A percentile compares a stretch with the other conserved stretches of the same genome.
These are phyloP conservation scores for Euleptes europaea DNA, from an alignment of 2,113 vertebrate species.

Conservation along the genomic window DNA sequence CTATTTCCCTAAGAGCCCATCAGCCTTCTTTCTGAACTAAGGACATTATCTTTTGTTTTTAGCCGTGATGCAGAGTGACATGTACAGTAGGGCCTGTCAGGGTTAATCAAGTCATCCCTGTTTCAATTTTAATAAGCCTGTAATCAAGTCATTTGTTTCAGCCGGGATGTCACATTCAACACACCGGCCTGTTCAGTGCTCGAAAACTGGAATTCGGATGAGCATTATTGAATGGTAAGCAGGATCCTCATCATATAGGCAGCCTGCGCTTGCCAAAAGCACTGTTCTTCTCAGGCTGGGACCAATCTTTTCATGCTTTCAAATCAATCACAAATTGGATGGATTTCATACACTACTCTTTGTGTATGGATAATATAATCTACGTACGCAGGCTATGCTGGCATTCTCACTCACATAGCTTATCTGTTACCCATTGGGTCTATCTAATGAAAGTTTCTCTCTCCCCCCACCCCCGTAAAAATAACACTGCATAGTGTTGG, in stretches of 20 bases:
- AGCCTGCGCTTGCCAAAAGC: slow-evolving; percentile 55
- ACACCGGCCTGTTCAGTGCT: slow-evolving; percentile 52
- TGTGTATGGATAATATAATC: slow-evolving; percentile 13
- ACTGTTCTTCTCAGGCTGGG: slow-evolving; percentile 48
- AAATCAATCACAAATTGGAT: slow-evolving; percentile 48
- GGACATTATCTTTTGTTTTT: slow-evolving; percentile 44
- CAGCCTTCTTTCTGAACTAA: slow-evolving; percentile 33
- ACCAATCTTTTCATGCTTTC: slow-evolving; percentile 37
- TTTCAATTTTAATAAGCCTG: slow-evolving; percentile 67
- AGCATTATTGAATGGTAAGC: slow-evolving; percentile 54
- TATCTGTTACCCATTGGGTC: slow-evolving; percentile 39
- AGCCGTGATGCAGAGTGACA: slow-evolving; percentile 61
- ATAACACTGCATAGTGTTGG: neutral
- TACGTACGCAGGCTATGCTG: slow-evolving; percentile 6
- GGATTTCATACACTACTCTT: slow-evolving; percentile 17
- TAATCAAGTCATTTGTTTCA: slow-evolving; percentile 73
- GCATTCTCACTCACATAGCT: slow-evolving; percentile 11
- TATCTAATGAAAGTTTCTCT: slow-evolving; percentile 28
- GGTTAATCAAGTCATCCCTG: slow-evolving; percentile 58
- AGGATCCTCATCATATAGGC: slow-evolving; percentile 53
- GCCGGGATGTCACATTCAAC: slow-evolving; percentile 66
- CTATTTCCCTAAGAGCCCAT: slow-evolving; percentile 25
- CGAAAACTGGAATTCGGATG: slow-evolving; percentile 50
- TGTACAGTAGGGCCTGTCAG: slow-evolving; percentile 58
- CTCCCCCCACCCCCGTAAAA: slow-evolving; percentile 2